A percentile compares a stretch with the other conserved stretches of the same genome.
phyloP scores from a whole-genome alignment of 2,113 vertebrate genomes.

The Ceyx melanurus region DNA sequence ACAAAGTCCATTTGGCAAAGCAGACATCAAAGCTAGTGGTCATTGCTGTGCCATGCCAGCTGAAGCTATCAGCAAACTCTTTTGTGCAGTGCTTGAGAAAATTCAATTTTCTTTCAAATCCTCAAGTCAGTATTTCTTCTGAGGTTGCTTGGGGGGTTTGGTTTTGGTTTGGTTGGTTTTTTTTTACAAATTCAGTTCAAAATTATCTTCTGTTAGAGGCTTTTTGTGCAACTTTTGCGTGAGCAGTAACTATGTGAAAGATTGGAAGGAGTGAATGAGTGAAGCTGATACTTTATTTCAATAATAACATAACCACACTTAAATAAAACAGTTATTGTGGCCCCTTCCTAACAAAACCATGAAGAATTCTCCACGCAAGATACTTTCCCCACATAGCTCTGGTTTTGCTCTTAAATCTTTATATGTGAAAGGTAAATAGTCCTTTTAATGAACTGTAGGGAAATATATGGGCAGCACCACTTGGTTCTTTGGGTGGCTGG shows the following conservation, averaged over 20 bases:
- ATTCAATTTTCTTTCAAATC: neutral
- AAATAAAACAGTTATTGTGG: neutral
- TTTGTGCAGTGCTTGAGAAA: neutral
- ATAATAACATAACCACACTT: neutral
- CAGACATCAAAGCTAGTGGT: neutral
- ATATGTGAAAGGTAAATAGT: neutral
- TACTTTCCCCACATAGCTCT: neutral
- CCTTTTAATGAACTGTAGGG: neutral
- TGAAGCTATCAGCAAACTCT: neutral
- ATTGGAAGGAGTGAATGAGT: neutral
- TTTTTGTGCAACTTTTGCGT: neutral
- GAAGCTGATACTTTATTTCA: neutral
- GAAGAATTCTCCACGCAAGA: neutral
- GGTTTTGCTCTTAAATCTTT: neutral
- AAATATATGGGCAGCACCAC: neutral
- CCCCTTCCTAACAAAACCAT: neutral
- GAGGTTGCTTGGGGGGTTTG: neutral
- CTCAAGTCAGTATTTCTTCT: neutral
- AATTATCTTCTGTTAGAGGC: neutral
- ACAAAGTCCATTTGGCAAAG: neutral
- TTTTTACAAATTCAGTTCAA: neutral
- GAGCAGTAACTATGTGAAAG: neutral
- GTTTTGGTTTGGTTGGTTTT: neutral
- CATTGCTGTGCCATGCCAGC: neutral
- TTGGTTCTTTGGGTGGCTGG: neutral